phyloP scores from a whole-genome alignment of 2,797 vertebrate genomes.

The Chrysocyon brachyurus region DNA sequence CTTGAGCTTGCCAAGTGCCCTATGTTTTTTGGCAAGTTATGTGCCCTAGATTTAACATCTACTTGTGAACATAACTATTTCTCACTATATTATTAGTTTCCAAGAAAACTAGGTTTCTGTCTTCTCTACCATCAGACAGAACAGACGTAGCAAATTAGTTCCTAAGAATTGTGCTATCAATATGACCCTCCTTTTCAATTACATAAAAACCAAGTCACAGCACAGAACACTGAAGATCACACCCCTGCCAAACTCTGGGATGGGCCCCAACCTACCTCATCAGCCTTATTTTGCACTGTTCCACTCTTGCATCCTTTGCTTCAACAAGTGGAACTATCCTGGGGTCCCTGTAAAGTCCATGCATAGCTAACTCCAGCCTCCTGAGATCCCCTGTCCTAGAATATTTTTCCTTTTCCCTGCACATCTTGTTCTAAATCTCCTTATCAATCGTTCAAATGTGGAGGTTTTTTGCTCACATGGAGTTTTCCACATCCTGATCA shows the following conservation, averaged over 20 bases:
- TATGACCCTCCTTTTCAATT: neutral
- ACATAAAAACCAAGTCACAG: neutral
- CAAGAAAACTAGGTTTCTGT: constrained; percentile 19
- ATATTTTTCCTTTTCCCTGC: neutral
- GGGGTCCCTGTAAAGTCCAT: fast-evolving
- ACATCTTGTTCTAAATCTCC: neutral
- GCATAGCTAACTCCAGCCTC: fast-evolving
- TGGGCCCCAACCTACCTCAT: neutral
- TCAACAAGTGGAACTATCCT: neutral
- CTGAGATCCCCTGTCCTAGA: fast-evolving
- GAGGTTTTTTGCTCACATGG: too few species aligned
- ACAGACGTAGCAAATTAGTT: neutral
- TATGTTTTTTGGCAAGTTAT: constrained; percentile 55
- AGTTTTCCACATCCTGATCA: neutral
- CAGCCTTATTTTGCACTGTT: neutral
- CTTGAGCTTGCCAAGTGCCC: constrained; percentile 52
- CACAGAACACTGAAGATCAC: neutral
- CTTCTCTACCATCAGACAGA: constrained; percentile 41
- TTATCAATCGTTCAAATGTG: neutral
- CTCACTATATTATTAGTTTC: constrained; percentile 64
- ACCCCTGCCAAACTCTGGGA: neutral
- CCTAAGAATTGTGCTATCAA: neutral
- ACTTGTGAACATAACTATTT: constrained; percentile 65
- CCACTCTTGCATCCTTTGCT: neutral
- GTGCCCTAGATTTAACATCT: constrained; percentile 67